phyloP scores from a whole-genome alignment of 2,888 invertebrate species.

The Mimas tiliae region DNA sequence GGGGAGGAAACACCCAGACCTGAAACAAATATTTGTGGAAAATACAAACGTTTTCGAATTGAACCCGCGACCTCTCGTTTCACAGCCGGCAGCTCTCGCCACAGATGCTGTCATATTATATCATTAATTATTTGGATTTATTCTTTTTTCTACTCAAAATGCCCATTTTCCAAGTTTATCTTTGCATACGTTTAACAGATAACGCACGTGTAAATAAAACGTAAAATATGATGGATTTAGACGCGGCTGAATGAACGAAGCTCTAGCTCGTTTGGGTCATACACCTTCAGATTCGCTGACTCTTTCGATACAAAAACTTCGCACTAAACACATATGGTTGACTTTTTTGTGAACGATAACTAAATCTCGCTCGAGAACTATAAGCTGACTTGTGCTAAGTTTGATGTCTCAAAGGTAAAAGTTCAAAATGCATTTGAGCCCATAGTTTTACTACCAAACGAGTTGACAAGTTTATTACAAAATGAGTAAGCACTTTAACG shows the following conservation, averaged over 20 bases:
- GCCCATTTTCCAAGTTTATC: background rate
- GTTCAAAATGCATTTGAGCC: constrained; percentile 11
- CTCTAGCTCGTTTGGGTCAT: constrained; percentile 13
- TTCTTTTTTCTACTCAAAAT: no score
- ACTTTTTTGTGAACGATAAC: background rate
- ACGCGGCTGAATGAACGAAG: constrained; percentile 5
- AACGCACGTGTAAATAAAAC: constrained; percentile 10
- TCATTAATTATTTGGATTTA: no score
- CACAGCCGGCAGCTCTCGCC: no score
- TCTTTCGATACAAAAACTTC: constrained; percentile 3
- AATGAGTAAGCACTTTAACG: background rate
- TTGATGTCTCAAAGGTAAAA: constrained; percentile 10
- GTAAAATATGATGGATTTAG: constrained; percentile 1
- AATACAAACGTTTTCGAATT: no score
- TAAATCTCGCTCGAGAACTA: background rate
- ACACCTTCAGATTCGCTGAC: constrained; percentile 8
- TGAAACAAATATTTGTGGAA: no score
- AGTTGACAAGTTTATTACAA: background rate
- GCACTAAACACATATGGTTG: background rate
- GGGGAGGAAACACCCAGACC: no score
- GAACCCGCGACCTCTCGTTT: no score
- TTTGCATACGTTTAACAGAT: background rate
- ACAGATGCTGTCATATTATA: no score
- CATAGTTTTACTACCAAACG: background rate
- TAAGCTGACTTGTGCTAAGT: constrained; percentile 6